Percentiles rank a stretch among this genome's conserved stretches.
These are phyloP conservation scores for Lithosia quadra DNA, from an alignment of 2,888 invertebrate genomes.

Conservation along the genomic window DNA sequence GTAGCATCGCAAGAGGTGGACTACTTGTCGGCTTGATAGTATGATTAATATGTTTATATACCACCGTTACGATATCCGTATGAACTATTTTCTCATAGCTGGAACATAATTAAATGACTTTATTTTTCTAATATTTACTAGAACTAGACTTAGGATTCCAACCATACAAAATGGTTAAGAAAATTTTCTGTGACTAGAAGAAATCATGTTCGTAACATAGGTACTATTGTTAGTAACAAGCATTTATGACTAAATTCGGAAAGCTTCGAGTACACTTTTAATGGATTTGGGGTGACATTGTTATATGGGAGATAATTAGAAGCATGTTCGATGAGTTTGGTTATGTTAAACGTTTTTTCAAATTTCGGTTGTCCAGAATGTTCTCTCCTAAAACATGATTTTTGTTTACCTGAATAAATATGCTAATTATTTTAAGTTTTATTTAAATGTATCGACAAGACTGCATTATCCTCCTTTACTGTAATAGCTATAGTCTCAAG, in stretches of 20 bases:
- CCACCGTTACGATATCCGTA: slow-evolving; percentile 43
- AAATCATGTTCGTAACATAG: slow-evolving; percentile 53
- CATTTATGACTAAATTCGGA: slow-evolving; percentile 37
- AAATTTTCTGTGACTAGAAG: slow-evolving; percentile 51
- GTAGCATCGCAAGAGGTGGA: slow-evolving; percentile 20
- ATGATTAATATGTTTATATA: slow-evolving; percentile 26
- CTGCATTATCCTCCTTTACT: slow-evolving; percentile 50
- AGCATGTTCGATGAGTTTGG: slow-evolving; percentile 23
- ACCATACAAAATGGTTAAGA: slow-evolving; percentile 52
- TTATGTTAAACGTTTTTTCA: slow-evolving; percentile 28
- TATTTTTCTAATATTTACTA: slow-evolving; percentile 52
- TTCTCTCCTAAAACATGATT: slow-evolving; percentile 68
- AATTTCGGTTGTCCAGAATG: slow-evolving; percentile 42
- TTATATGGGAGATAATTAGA: slow-evolving; percentile 25
- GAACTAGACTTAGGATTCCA: slow-evolving; percentile 43
- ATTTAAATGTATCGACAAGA: slow-evolving; percentile 73
- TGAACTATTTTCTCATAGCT: slow-evolving; percentile 32
- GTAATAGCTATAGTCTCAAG: slow-evolving; percentile 33
- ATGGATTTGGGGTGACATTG: slow-evolving; percentile 31
- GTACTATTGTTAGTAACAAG: slow-evolving; percentile 29
- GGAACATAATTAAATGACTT: slow-evolving; percentile 39
- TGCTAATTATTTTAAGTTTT: slow-evolving; percentile 80
- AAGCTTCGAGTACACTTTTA: slow-evolving; percentile 32
- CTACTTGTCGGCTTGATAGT: slow-evolving; percentile 27
- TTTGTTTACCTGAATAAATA: slow-evolving; percentile 80